phyloP scores from a whole-genome alignment of 2,797 vertebrate genomes.

The Anableps anableps region DNA sequence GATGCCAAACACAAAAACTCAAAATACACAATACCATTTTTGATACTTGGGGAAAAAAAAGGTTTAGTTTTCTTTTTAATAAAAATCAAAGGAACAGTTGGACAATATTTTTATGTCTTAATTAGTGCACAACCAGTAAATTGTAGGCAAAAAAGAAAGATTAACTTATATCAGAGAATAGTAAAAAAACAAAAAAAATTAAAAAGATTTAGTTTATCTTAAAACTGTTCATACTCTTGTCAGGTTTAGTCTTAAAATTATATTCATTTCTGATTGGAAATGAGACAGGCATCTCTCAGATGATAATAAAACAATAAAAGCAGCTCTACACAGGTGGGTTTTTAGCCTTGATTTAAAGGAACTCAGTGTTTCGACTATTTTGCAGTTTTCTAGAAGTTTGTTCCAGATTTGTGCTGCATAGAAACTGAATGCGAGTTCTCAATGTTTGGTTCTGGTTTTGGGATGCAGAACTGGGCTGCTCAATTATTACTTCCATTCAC shows the following conservation, averaged over 20 bases:
- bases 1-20: not conserved
- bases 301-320: not conserved
- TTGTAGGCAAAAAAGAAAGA: not conserved
- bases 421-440: no score
- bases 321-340: no score
- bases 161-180: not conserved
- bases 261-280: not conserved
- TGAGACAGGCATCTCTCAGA: not conserved
- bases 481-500: not conserved
- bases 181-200: not conserved
- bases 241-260: not conserved
- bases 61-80: not conserved
- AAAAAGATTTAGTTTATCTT: not conserved
- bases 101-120: not conserved
- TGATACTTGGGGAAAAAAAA: no score
- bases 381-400: no score
- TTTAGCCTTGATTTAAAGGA: no score
- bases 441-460: no score
- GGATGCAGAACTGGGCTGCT: not conserved
- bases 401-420: no score
- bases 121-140: not conserved
- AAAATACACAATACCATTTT: not conserved
- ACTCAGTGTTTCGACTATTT: no score
- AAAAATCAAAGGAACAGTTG: not conserved
- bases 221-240: not conserved